These are phyloP conservation scores for Caenorhabditis panamensis DNA, from an alignment of 2,888 invertebrate species.

Conservation along the genomic window DNA sequence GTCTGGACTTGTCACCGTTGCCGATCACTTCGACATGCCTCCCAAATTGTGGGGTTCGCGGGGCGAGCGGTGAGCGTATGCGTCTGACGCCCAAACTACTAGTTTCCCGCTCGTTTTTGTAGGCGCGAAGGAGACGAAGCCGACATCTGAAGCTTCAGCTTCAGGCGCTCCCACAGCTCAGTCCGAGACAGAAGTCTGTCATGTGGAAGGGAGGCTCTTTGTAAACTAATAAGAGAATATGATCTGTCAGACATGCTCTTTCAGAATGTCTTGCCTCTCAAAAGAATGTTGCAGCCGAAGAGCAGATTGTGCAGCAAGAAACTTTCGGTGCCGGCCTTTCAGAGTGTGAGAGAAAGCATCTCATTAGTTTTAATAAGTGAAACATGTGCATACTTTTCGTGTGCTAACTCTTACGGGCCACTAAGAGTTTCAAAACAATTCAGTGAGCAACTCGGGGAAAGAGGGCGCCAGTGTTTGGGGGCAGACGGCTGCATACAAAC, in stretches of 20 bases:
- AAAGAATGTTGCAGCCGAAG: not conserved
- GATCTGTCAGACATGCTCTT: slow-evolving; percentile 18
- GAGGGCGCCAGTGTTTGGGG: slow-evolving; percentile 25
- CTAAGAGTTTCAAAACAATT: slow-evolving; percentile 50
- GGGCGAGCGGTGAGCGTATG: not conserved
- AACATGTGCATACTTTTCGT: slow-evolving; percentile 40
- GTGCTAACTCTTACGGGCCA: slow-evolving; percentile 21
- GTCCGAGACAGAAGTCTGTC: not conserved
- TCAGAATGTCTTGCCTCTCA: slow-evolving; percentile 18
- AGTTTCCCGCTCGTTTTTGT: not conserved
- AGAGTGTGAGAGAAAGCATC: slow-evolving; percentile 38
- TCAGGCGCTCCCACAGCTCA: not conserved
- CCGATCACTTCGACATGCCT: not conserved
- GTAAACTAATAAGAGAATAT: not conserved
- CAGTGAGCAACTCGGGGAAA: slow-evolving; percentile 8
- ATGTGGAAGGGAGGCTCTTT: slow-evolving; percentile 1
- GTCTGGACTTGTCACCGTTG: slow-evolving; percentile 19
- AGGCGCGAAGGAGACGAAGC: not conserved
- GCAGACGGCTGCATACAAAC: slow-evolving; percentile 30
- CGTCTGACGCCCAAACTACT: not conserved
- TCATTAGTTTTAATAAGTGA: slow-evolving; percentile 62
- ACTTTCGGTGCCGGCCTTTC: not conserved
- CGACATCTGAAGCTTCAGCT: not conserved
- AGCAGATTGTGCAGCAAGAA: slow-evolving; percentile 50
- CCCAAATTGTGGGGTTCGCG: slow-evolving; percentile 9